Conservation (phyloP, 1,140 invertebrate species). For the Scaptomyza pallida region DNA sequence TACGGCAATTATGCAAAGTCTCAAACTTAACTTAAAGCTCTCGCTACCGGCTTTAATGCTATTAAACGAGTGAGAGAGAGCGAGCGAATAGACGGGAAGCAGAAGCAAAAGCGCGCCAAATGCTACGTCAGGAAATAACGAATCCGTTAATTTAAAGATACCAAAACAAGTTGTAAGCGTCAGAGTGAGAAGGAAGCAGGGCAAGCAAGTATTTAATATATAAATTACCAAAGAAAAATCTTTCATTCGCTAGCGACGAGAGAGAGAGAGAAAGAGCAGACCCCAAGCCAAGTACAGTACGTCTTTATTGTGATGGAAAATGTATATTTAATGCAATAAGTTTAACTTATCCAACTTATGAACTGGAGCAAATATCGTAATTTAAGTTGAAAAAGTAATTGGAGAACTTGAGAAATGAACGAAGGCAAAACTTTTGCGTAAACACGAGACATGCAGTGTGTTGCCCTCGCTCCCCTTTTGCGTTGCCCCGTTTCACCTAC, state of each 20-base stretch:
- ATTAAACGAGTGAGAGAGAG: slow-evolving; percentile 7
- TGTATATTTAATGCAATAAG: background rate
- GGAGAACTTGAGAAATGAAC: background rate
- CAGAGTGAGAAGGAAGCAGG: background rate
- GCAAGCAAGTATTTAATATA: slow-evolving; percentile 8
- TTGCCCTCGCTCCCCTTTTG: background rate
- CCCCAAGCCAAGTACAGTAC: slow-evolving; percentile 20
- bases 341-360: background rate
- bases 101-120: slow-evolving; percentile 47
- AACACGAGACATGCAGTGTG: background rate
- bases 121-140: slow-evolving; percentile 32
- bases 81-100: background rate
- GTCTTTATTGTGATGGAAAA: slow-evolving; percentile 2
- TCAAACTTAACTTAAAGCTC: slow-evolving; percentile 32
- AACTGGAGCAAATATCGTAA: background rate
- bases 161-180: slow-evolving; percentile 33
- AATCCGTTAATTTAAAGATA: slow-evolving; percentile 37
- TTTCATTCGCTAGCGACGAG: background rate
- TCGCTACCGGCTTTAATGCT: slow-evolving; percentile 34
- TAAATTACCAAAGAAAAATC: background rate
- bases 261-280: no score
- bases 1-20: slow-evolving; percentile 17
- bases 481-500: background rate
- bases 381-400: background rate
- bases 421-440: background rate